Base-by-base conservation (phyloP, 2,113 vertebrate genomes). In the Callopanchax toddi region DNA sequence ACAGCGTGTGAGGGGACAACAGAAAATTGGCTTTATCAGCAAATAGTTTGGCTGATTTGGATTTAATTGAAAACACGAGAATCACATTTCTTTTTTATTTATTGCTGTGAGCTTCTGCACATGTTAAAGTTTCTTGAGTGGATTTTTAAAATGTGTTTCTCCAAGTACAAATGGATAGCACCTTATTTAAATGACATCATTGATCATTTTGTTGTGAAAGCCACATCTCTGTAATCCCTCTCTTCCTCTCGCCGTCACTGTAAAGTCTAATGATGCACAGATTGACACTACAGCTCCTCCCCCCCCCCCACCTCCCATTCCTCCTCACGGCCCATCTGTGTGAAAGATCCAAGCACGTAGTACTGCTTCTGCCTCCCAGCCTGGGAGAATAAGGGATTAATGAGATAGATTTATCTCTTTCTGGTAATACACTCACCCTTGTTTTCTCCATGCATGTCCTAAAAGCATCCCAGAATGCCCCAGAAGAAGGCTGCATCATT, bases 331-430 rank as follows among this genome's bases (percentile, higher is more conserved):
- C 84, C 80, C 88, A 86, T 90, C 86, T 89, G 85, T 76, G 83
- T 86, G 72, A 89, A 87, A 84, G 84, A 88, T 87, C 85, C 78
- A 59, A 52, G 74, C 64, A 32, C 51, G 87, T 79, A 71, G 81
- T 65, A 83, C 81, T 73, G 78, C 74, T 82, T 83, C 81, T 78
- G 83, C 86, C 84, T 89, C 65, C 77, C 86, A 91, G 78, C 82
- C 87, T 67, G 73, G 67, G 83, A 90, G 87, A 90, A 86, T 79
- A 90, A 79, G 79, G 86, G 86, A 90, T 91, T 93, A 92, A 93
- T 92, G 89, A 91, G 87, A 89, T 77, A 89, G 86, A 93, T 93
- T 89, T 89, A 91, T 93, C 90, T 91, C 25, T 90, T 89, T 79
- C 83, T 85, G 71, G 76, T 89, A 88, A 82, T 87, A 89, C 78